Percentiles rank a stretch among this genome's conserved stretches.
phyloP scores from a whole-genome alignment of 64 coral and sea anemone species.

The Dendronephthya gigantea region DNA sequence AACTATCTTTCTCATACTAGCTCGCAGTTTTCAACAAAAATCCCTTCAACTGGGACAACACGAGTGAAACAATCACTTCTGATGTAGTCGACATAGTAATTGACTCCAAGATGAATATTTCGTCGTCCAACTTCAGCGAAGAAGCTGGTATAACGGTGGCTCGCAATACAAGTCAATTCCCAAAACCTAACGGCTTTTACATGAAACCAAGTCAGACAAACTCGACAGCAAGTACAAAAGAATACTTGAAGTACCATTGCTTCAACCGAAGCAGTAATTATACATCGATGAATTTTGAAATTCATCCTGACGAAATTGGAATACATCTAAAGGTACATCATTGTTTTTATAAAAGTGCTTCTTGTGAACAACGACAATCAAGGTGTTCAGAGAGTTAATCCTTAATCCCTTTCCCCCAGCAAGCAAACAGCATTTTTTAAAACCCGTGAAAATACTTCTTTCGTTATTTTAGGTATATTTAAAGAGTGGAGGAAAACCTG shows the following conservation, averaged over 20 bases:
- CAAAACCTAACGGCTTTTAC: background rate
- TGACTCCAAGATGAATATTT: background rate
- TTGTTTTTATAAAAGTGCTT: too few species aligned
- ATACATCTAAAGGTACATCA: background rate
- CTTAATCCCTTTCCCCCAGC: too few species aligned
- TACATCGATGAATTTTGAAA: background rate
- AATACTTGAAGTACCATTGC: background rate
- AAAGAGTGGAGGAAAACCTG: background rate
- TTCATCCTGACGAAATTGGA: background rate
- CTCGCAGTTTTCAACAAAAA: background rate
- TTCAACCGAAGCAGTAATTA: background rate
- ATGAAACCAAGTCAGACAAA: background rate
- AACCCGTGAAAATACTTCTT: too few species aligned
- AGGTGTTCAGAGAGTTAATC: too few species aligned
- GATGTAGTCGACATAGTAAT: background rate
- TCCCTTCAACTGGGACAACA: background rate
- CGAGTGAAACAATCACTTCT: background rate
- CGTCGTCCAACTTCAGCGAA: background rate
- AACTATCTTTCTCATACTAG: background rate
- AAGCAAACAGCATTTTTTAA: too few species aligned
- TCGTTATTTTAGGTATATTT: background rate
- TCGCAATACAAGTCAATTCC: background rate
- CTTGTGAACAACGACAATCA: too few species aligned
- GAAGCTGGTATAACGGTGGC: background rate
- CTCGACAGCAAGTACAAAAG: background rate